Percentiles rank a stretch among this genome's conserved stretches.
These are phyloP conservation scores for Todiramphus chloris DNA, from an alignment of 2,113 vertebrate genomes.

Conservation along the genomic window DNA sequence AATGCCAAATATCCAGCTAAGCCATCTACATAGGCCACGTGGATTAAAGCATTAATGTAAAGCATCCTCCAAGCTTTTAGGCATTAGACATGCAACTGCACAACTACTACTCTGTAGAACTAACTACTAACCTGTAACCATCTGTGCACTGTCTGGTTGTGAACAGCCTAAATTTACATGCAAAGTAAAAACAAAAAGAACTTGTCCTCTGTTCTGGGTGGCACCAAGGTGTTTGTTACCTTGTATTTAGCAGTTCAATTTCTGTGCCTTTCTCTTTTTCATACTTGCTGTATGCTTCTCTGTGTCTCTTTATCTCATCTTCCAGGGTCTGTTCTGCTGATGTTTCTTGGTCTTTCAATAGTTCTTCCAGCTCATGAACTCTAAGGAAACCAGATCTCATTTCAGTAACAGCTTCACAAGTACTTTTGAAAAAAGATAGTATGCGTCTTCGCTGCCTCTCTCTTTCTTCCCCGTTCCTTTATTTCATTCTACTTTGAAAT, in stretches of 20 bases:
- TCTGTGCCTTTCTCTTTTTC: constrained; percentile 89
- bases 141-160: background rate
- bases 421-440: background rate
- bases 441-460: background rate
- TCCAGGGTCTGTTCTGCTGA: constrained; percentile 85
- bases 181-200: background rate
- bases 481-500: background rate
- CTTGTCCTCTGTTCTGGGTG: background rate
- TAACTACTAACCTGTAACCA: constrained; percentile 22
- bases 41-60: constrained; percentile 55
- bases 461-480: background rate
- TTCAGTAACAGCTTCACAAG: background rate
- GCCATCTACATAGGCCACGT: background rate
- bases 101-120: background rate
- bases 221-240: constrained; percentile 71
- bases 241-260: constrained; percentile 87
- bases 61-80: constrained; percentile 15
- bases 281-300: constrained; percentile 87
- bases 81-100: constrained; percentile 12
- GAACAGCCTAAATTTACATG: background rate
- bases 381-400: constrained; percentile 63
- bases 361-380: constrained; percentile 94
- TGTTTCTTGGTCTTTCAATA: constrained; percentile 94
- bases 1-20: constrained; percentile 20
- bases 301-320: constrained; percentile 84